Evolutionary conservation across 2,797 vertebrate genomes (phyloP), one percentile per base, ranked within the genome.

Genomic region (Ibycter americanus): DNA sequence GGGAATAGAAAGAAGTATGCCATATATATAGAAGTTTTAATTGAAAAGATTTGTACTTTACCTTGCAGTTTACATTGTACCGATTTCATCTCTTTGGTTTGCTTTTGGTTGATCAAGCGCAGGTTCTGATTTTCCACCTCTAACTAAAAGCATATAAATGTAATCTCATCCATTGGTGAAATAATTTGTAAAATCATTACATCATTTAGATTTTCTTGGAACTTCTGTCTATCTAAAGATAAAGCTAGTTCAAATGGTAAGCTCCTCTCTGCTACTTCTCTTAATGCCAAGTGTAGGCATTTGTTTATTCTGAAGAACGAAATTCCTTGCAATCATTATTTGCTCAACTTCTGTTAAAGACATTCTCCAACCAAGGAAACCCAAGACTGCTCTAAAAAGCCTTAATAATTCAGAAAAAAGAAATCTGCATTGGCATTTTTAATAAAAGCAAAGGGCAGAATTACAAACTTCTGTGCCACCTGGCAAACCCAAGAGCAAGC

Each of bases 91-190:
- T 99, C 99, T 98, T 98, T 98, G 21, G 98, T 99, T 97, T 99
- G 99, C 59, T 98, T 98, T 97, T 99, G 98, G 97, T 99, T 99
- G 94, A 98, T 98, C 97, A 99, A 98, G 97, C 98, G 99, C 87
- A 99, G 98, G n/a, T 98, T 98, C 89, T 99, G 98, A 88, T 99
- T 99, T 97, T 99, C 99, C 78, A 98, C 94, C 98, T 99, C 99
- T 98, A 99, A 98, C 99, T 99, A 93, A 97, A 98, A 98, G 80
- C 89, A 97, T 63, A 98, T 25, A 95, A 87, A 96, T 67, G 56
- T 82, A 87, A 95, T 89, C 52, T 94, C 65, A 95, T 91, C 66
- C 70, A 86, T 7, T 0, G 2, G 65, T 89, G 67, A 89, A 94
- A 78, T n/a, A 90, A 49, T 58, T 83, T 65, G 87, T 49, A 8